Evolutionary conservation across 2,113 vertebrate species (phyloP).

Genomic region (Cebidichthys violaceus): DNA sequence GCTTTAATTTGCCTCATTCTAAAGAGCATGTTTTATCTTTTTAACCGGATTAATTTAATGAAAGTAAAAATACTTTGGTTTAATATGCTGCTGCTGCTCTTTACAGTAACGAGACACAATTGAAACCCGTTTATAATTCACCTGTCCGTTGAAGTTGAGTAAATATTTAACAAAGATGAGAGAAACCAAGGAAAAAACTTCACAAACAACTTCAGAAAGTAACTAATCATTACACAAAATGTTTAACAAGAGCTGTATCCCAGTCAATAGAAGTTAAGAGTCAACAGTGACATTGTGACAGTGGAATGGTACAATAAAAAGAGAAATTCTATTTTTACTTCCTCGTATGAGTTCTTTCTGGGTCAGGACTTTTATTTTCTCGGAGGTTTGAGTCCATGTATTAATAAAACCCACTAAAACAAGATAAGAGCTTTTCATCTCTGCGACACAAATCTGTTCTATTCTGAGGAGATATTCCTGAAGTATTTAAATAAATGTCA

Average conservation of each 20-base stretch:
- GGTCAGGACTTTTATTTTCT: background rate
- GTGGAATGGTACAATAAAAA: background rate
- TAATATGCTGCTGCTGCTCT: background rate
- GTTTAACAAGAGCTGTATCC: background rate
- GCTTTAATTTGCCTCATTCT: background rate
- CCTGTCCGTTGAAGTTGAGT: background rate
- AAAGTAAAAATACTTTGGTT: background rate
- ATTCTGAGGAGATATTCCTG: background rate
- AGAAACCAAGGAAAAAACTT: background rate
- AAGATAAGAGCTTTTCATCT: background rate
- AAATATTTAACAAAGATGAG: slow-evolving; percentile 13
- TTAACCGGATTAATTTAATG: background rate
- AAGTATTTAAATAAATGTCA: slow-evolving; percentile 13
- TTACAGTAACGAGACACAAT: background rate
- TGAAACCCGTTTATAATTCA: background rate
- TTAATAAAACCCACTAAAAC: background rate
- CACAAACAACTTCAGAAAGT: background rate
- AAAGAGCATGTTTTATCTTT: background rate
- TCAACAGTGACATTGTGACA: background rate
- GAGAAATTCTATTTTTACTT: slow-evolving; percentile 23
- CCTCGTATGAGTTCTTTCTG: slow-evolving; percentile 7
- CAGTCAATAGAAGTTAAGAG: background rate
- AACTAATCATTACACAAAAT: background rate
- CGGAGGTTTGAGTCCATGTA: background rate
- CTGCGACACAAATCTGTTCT: background rate